A percentile compares a stretch with the other conserved stretches of the same genome.
These are phyloP conservation scores for Sipha flava DNA, from an alignment of 1,140 invertebrate species.

Conservation along the genomic window DNA sequence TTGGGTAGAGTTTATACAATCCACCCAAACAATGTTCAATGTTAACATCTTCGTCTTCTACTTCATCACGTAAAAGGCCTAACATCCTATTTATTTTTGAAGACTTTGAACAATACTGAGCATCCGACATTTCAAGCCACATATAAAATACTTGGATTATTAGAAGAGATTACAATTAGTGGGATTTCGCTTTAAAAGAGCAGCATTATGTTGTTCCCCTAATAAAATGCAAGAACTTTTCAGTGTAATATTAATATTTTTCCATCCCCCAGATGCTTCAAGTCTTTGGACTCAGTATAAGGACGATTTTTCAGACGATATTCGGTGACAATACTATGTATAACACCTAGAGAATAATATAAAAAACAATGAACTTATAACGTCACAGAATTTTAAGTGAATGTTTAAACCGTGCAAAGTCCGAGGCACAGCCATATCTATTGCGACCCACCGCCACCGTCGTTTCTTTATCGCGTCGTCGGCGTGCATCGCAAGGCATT, in stretches of 20 bases:
- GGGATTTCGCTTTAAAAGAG: slow-evolving; percentile 36
- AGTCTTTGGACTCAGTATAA: slow-evolving; percentile 28
- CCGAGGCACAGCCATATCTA: too few relatives aligned
- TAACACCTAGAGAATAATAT: too few relatives aligned
- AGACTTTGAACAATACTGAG: slow-evolving; percentile 40
- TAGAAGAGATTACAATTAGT: slow-evolving; percentile 43
- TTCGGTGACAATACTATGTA: background rate
- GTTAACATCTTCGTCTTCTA: slow-evolving; percentile 37
- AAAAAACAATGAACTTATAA: too few relatives aligned
- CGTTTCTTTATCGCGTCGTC: too few relatives aligned
- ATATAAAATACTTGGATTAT: slow-evolving; percentile 38
- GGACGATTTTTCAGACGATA: slow-evolving; percentile 24
- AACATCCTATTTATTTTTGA: slow-evolving; percentile 23
- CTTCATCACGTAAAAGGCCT: slow-evolving; percentile 45
- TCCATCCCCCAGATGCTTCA: slow-evolving; percentile 29
- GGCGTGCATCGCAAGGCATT: too few relatives aligned
- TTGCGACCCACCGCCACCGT: too few relatives aligned
- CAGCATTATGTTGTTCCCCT: slow-evolving; percentile 3
- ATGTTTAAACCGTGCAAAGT: too few relatives aligned
- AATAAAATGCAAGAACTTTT: slow-evolving; percentile 31
- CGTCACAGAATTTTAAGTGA: too few relatives aligned
- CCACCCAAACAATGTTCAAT: slow-evolving; percentile 30
- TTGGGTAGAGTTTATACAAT: slow-evolving; percentile 41
- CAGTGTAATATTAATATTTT: slow-evolving; percentile 32
- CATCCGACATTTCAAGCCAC: slow-evolving; percentile 41